These are phyloP conservation scores for Eulemur rubriventer DNA, from an alignment of 2,797 vertebrate species.

Conservation along the genomic window DNA sequence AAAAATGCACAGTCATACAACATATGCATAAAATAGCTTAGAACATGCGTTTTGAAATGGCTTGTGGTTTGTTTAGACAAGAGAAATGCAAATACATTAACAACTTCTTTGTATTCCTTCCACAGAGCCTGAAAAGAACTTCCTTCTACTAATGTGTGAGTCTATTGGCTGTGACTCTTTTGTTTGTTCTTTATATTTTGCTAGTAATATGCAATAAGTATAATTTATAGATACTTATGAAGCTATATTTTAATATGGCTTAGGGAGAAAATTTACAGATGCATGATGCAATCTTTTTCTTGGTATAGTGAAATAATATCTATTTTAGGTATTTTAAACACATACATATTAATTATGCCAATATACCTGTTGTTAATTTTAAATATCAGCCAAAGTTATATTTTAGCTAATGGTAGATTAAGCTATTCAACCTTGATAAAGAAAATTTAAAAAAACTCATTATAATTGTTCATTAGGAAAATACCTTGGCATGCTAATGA, in stretches of 20 bases:
- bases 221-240: slow-evolving; percentile 78
- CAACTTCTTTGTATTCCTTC: neutral
- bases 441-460: slow-evolving; percentile 55
- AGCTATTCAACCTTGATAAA: slow-evolving; percentile 63
- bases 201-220: slow-evolving; percentile 44
- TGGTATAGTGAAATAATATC: slow-evolving; percentile 45
- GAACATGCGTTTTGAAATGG: neutral
- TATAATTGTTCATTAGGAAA: slow-evolving; percentile 66
- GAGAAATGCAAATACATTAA: slow-evolving; percentile 6
- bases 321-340: slow-evolving; percentile 69
- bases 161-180: slow-evolving; percentile 41
- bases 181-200: slow-evolving; percentile 29
- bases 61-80: neutral
- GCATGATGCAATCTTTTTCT: slow-evolving; percentile 63
- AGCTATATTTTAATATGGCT: slow-evolving; percentile 73
- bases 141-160: neutral
- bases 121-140: neutral
- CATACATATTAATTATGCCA: slow-evolving; percentile 73
- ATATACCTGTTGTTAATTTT: slow-evolving; percentile 65
- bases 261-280: slow-evolving; percentile 73
- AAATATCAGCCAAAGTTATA: slow-evolving; percentile 67
- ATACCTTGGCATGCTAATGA: slow-evolving; percentile 66
- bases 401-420: slow-evolving; percentile 65
- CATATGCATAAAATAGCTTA: neutral
- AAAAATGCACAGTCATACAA: neutral